Conservation (phyloP, 1,140 invertebrate genomes). For the Dinothrombium tinctorium region DNA sequence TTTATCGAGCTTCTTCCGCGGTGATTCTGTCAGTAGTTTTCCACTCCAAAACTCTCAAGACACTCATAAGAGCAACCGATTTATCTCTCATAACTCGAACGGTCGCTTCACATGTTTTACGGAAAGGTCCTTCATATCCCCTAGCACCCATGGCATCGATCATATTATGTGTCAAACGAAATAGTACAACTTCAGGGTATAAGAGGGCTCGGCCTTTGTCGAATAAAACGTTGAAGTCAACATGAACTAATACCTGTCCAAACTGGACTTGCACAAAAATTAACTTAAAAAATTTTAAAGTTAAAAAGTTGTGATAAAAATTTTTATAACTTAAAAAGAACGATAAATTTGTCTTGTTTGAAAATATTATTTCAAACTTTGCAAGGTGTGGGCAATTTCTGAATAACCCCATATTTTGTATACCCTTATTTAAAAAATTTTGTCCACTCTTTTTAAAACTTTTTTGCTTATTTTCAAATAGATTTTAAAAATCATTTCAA, state of each 20-base stretch:
- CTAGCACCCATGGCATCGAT: constrained; percentile 55
- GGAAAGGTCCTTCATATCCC: constrained; percentile 68
- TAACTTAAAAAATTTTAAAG: too few relatives aligned
- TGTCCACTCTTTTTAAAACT: too few relatives aligned
- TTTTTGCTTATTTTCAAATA: too few relatives aligned
- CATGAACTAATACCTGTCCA: constrained; percentile 88
- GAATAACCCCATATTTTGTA: too few relatives aligned
- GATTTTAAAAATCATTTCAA: too few relatives aligned
- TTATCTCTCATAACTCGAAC: constrained; percentile 55
- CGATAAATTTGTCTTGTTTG: too few relatives aligned
- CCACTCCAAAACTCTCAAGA: constrained; percentile 56
- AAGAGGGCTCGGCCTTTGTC: constrained; percentile 64
- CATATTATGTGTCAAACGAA: constrained; percentile 91
- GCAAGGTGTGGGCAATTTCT: too few relatives aligned
- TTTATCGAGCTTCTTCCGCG: background rate
- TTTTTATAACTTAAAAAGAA: too few relatives aligned
- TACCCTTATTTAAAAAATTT: too few relatives aligned
- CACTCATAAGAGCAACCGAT: constrained; percentile 52
- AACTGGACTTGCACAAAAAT: too few relatives aligned
- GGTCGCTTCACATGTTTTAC: constrained; percentile 71
- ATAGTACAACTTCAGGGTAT: constrained; percentile 81
- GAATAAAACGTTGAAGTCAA: constrained; percentile 95
- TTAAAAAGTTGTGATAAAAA: too few relatives aligned
- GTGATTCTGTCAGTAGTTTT: constrained; percentile 7
- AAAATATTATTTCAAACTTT: too few relatives aligned